These are phyloP conservation scores for Thalassaphorura encarpata DNA, from an alignment of 1,140 invertebrate species.

Conservation along the genomic window DNA sequence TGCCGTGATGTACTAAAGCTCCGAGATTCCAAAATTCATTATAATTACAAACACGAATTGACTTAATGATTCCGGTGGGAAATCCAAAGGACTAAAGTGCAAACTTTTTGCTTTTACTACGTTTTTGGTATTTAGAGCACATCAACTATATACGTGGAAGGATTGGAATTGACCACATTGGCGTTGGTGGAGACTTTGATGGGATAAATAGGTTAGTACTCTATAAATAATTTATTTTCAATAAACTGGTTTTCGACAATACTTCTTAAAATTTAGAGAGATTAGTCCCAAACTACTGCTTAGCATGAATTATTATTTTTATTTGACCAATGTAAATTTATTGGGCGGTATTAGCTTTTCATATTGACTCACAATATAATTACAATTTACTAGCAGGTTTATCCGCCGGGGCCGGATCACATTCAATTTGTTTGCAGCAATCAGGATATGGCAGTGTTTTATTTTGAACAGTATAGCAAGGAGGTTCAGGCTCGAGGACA, in stretches of 20 bases:
- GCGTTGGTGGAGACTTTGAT: constrained; percentile 76
- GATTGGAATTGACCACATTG: constrained; percentile 78
- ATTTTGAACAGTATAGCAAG: too few relatives aligned
- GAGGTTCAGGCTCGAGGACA: too few relatives aligned
- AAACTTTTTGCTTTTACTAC: constrained; percentile 3
- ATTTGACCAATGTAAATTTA: not conserved
- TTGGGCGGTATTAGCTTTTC: not conserved
- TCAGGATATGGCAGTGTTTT: too few relatives aligned
- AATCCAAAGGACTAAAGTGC: too few relatives aligned
- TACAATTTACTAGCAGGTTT: too few relatives aligned
- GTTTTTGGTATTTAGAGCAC: constrained; percentile 54
- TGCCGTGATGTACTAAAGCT: too few relatives aligned
- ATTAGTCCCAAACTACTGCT: not conserved
- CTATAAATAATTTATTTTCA: too few relatives aligned
- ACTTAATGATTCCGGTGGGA: too few relatives aligned
- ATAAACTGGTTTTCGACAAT: not conserved
- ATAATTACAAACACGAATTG: too few relatives aligned
- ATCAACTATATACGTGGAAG: constrained; percentile 71
- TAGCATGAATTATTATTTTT: not conserved
- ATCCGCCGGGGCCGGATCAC: too few relatives aligned
- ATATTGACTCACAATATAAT: not conserved
- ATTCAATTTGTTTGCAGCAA: too few relatives aligned
- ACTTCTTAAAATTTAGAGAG: not conserved
- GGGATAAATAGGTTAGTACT: constrained; percentile 66
- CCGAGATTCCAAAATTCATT: too few relatives aligned